Evolutionary conservation across 2,888 invertebrate genomes (phyloP).

Genomic region (Ditylenchus weischeri): DNA sequence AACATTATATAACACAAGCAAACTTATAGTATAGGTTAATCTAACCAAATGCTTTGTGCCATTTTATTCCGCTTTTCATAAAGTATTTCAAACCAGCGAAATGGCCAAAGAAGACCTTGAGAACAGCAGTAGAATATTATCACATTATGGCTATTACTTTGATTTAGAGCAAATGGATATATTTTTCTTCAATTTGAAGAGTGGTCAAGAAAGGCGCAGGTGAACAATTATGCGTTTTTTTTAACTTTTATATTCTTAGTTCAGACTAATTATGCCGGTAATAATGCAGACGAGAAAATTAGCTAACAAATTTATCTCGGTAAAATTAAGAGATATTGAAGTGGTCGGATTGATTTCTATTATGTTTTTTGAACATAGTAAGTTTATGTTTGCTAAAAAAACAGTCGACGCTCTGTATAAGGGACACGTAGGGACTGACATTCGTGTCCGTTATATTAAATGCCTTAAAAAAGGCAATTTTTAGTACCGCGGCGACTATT

Average conservation of each 20-base stretch:
- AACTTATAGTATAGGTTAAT: background rate
- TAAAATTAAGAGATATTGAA: conserved; percentile 5
- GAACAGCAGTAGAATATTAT: no score
- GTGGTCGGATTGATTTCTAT: background rate
- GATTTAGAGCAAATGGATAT: background rate
- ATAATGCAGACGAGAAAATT: background rate
- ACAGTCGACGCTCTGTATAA: no score
- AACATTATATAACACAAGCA: background rate
- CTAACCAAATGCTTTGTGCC: background rate
- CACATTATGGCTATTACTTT: conserved; percentile 7
- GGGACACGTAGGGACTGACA: no score
- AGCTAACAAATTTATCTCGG: background rate
- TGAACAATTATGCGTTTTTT: no score
- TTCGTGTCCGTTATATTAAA: no score
- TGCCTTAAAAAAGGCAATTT: no score
- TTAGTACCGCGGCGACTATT: no score
- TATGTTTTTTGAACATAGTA: conserved; percentile 5
- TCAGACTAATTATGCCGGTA: background rate
- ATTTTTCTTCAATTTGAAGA: no score
- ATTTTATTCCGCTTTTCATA: background rate
- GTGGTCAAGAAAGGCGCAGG: no score
- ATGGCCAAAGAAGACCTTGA: no score
- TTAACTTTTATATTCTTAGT: no score
- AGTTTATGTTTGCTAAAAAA: no score
- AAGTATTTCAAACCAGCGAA: background rate